phyloP scores from a whole-genome alignment of 2,888 invertebrate species.

The Drosophila robusta region DNA sequence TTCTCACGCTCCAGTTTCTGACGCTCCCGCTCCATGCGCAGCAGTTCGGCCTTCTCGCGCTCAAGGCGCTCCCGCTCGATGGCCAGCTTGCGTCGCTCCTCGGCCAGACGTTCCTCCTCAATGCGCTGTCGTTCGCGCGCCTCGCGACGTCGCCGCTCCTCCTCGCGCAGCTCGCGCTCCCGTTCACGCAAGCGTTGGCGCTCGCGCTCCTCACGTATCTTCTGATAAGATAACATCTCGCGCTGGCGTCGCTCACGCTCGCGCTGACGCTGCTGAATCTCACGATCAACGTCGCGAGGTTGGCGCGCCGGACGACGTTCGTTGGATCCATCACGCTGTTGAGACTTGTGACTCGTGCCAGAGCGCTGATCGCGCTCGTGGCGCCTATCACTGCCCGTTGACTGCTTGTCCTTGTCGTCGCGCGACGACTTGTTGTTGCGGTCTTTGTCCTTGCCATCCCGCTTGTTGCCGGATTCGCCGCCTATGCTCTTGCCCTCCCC shows the following conservation, averaged over 20 bases:
- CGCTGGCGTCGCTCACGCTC: conserved; percentile 85
- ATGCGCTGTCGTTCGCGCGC: conserved; percentile 93
- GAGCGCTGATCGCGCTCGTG: conserved; percentile 54
- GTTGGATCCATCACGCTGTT: conserved; percentile 57
- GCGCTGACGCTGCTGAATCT: conserved; percentile 79
- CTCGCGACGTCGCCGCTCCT: conserved; percentile 91
- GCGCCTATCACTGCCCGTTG: conserved; percentile 52
- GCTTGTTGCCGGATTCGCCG: conserved; percentile 47
- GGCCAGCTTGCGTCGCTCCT: conserved; percentile 92
- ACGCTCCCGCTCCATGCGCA: conserved; percentile 93
- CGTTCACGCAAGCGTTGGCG: conserved; percentile 92
- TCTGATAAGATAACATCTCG: conserved; percentile 91
- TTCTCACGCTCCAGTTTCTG: conserved; percentile 92
- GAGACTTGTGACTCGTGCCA: conserved; percentile 48
- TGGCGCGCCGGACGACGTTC: conserved; percentile 67
- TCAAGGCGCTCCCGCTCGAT: conserved; percentile 95
- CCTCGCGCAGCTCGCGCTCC: conserved; percentile 92
- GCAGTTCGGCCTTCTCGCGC: conserved; percentile 93
- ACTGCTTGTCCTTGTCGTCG: conserved; percentile 65
- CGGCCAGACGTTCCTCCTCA: conserved; percentile 92
- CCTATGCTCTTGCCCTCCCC: conserved; percentile 42
- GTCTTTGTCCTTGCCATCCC: conserved; percentile 59
- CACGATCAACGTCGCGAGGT: conserved; percentile 74
- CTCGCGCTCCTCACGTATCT: conserved; percentile 92
- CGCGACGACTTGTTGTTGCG: conserved; percentile 49